These are phyloP conservation scores for Terrapene triunguis DNA, from an alignment of 2,113 vertebrate genomes.

Conservation along the genomic window DNA sequence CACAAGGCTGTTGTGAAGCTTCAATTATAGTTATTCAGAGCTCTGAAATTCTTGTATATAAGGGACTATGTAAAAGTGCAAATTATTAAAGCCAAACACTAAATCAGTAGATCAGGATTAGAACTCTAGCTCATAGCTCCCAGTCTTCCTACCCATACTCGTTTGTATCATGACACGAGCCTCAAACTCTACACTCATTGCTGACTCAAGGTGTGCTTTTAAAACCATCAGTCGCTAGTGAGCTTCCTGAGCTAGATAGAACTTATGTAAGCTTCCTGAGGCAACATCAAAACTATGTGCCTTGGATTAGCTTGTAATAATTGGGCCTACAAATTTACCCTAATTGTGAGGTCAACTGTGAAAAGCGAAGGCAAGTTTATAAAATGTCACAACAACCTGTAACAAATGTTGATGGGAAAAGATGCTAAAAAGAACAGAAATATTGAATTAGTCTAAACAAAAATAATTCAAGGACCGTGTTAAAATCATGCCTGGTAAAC, in stretches of 20 bases:
- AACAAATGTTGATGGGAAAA: too few relatives aligned
- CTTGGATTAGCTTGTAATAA: background rate
- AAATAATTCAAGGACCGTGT: too few relatives aligned
- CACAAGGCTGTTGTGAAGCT: background rate
- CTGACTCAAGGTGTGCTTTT: fast-evolving
- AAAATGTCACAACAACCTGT: too few relatives aligned
- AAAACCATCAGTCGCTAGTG: background rate
- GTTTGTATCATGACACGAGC: background rate
- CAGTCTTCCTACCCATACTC: background rate
- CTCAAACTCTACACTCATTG: background rate
- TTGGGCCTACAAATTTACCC: background rate
- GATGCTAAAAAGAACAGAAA: too few relatives aligned
- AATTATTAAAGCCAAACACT: background rate
- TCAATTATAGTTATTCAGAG: background rate
- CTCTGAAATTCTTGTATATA: background rate
- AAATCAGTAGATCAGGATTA: background rate
- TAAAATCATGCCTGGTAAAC: too few relatives aligned
- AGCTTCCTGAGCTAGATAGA: background rate
- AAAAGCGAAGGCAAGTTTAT: too few relatives aligned
- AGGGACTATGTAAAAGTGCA: background rate
- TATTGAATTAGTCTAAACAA: too few relatives aligned
- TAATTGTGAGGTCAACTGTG: too few relatives aligned
- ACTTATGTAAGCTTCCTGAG: background rate
- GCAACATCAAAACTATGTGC: background rate
- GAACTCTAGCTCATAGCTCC: background rate